Conservation (phyloP, 2,113 vertebrate species). For the Jacana jacana region DNA sequence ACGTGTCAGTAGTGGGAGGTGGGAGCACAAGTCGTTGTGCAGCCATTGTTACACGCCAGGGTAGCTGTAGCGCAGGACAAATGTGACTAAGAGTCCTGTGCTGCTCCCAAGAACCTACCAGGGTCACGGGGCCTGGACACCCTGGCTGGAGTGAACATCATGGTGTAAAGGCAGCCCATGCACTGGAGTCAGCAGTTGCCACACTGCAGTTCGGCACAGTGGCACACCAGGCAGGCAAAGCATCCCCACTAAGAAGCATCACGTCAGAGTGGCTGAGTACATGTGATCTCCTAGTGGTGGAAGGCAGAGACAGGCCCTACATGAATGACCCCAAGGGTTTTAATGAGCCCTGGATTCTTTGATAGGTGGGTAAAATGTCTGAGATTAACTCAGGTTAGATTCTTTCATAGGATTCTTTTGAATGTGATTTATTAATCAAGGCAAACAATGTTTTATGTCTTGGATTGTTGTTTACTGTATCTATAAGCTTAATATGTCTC, state of each 20-base stretch:
- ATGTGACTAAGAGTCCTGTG: background rate
- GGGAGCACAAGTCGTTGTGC: background rate
- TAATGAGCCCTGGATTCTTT: background rate
- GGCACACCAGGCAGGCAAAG: too few species aligned
- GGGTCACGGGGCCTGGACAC: background rate
- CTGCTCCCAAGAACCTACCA: background rate
- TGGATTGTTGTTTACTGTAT: background rate
- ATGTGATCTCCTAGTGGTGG: fast-evolving
- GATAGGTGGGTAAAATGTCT: background rate
- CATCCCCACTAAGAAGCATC: background rate
- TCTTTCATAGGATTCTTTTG: background rate
- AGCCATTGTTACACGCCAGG: background rate
- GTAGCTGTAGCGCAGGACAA: background rate
- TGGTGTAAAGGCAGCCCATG: background rate
- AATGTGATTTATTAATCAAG: background rate
- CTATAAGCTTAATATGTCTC: background rate
- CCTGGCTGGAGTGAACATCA: background rate
- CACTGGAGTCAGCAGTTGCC: background rate
- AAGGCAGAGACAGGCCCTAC: background rate
- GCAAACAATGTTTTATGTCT: background rate
- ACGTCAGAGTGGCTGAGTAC: fast-evolving
- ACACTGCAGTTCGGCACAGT: background rate
- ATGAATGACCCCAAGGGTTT: background rate
- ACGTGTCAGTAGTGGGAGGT: background rate
- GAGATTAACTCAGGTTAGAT: background rate